These are phyloP conservation scores for Heterochromis multidens DNA, from an alignment of 2,113 vertebrate species.

Conservation along the genomic window DNA sequence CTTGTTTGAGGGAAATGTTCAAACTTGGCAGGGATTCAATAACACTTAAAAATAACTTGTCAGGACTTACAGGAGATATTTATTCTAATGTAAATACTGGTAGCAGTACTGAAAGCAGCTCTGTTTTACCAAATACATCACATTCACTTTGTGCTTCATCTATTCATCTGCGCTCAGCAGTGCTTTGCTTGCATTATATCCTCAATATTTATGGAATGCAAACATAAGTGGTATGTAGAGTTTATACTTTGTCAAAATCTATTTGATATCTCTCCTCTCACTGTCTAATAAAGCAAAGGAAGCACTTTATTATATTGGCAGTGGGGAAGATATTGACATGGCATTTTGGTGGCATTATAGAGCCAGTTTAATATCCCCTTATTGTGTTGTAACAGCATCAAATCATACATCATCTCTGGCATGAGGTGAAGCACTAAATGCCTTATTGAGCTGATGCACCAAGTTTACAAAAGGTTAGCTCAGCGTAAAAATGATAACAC, in stretches of 20 bases:
- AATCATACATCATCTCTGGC: slow-evolving; percentile 66
- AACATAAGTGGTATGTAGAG: slow-evolving; percentile 43
- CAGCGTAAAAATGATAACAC: slow-evolving; percentile 13
- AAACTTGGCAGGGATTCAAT: slow-evolving; percentile 18
- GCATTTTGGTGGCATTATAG: slow-evolving; percentile 79
- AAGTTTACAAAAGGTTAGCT: slow-evolving; percentile 56
- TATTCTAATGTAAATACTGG: background rate
- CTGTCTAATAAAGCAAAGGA: slow-evolving; percentile 66
- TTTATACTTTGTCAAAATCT: slow-evolving; percentile 59
- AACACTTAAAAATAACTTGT: slow-evolving; percentile 10
- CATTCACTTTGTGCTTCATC: background rate
- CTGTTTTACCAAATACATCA: background rate
- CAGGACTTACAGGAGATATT: background rate
- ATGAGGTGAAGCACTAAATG: slow-evolving; percentile 30
- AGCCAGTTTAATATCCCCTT: slow-evolving; percentile 72
- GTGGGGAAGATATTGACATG: slow-evolving; percentile 69
- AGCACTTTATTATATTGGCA: slow-evolving; percentile 71
- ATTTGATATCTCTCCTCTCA: slow-evolving; percentile 56
- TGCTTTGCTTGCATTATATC: slow-evolving; percentile 29
- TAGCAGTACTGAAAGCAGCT: background rate
- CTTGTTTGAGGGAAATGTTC: slow-evolving; percentile 12
- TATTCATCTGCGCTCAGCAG: background rate
- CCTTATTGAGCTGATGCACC: slow-evolving; percentile 46
- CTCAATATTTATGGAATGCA: slow-evolving; percentile 39
- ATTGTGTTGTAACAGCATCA: slow-evolving; percentile 69